These are phyloP conservation scores for Acheta domesticus DNA, from an alignment of 2,888 invertebrate species.

Conservation along the genomic window DNA sequence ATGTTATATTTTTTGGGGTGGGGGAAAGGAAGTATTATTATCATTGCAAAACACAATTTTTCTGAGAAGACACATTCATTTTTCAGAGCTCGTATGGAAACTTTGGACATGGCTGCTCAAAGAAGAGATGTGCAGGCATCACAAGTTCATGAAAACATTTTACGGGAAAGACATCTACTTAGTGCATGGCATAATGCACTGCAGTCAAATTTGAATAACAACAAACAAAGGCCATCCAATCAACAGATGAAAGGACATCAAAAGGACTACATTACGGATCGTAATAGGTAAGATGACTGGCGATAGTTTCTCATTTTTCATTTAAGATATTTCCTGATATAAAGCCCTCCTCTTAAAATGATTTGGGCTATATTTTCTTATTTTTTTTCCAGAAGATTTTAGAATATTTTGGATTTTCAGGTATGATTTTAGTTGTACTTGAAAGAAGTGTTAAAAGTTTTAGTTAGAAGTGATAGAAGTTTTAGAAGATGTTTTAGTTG, in stretches of 20 bases:
- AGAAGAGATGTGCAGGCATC: slow-evolving; percentile 47
- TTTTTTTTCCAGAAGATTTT: slow-evolving; percentile 18
- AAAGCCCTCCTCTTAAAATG: not conserved
- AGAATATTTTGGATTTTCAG: not conserved
- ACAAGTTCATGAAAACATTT: slow-evolving; percentile 40
- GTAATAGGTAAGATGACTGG: not conserved
- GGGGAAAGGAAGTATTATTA: no score
- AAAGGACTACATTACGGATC: not conserved
- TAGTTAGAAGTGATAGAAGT: no score
- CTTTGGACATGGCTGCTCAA: slow-evolving; percentile 48
- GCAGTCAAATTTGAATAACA: slow-evolving; percentile 33
- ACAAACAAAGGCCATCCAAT: slow-evolving; percentile 22
- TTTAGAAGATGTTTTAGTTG: no score
- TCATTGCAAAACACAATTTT: no score
- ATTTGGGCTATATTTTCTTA: not conserved
- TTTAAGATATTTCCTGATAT: not conserved
- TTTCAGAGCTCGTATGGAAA: slow-evolving; percentile 39
- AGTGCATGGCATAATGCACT: slow-evolving; percentile 49
- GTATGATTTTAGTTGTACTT: no score
- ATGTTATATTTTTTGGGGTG: no score
- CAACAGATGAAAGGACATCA: slow-evolving; percentile 3
- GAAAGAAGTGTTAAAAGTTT: no score
- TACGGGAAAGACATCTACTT: slow-evolving; percentile 45
- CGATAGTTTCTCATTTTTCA: not conserved
- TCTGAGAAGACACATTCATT: not conserved